Conservation (phyloP, 2,797 vertebrate species). For the Pteropus rufus region DNA sequence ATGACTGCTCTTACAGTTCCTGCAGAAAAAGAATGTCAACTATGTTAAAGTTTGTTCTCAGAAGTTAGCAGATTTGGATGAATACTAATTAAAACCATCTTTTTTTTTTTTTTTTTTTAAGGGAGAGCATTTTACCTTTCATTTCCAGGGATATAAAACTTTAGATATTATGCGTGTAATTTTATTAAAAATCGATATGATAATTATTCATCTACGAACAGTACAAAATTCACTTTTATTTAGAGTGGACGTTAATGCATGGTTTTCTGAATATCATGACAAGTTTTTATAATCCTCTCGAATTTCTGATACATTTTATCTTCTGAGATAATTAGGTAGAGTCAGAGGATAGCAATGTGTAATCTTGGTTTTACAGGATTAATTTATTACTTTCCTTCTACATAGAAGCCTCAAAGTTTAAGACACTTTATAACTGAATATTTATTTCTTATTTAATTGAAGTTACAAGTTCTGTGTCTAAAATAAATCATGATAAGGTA, state of each 20-base stretch:
- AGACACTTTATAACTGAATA: slow-evolving; percentile 33
- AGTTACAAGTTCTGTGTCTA: slow-evolving; percentile 3
- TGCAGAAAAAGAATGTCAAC: neutral
- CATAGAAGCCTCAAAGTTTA: neutral
- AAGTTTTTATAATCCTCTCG: slow-evolving; percentile 5
- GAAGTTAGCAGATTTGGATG: neutral
- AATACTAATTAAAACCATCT: neutral
- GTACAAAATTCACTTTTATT: slow-evolving; percentile 3
- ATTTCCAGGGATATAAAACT: neutral
- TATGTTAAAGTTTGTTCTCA: neutral
- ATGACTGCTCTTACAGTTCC: neutral
- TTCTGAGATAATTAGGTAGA: neutral
- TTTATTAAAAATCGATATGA: neutral
- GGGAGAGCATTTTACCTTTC: neutral
- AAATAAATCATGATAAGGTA: slow-evolving; percentile 24
- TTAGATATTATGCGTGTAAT: neutral
- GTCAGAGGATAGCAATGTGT: neutral
- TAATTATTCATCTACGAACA: slow-evolving; percentile 14
- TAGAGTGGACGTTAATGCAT: neutral
- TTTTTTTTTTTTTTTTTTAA: neutral
- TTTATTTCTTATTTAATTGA: slow-evolving; percentile 21
- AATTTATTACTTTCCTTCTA: slow-evolving; percentile 35
- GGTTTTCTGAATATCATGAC: neutral
- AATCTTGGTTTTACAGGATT: neutral
- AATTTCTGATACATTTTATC: slow-evolving; percentile 14